phyloP scores from a whole-genome alignment of 2,888 invertebrate species.

The Apotomis betuletana region DNA sequence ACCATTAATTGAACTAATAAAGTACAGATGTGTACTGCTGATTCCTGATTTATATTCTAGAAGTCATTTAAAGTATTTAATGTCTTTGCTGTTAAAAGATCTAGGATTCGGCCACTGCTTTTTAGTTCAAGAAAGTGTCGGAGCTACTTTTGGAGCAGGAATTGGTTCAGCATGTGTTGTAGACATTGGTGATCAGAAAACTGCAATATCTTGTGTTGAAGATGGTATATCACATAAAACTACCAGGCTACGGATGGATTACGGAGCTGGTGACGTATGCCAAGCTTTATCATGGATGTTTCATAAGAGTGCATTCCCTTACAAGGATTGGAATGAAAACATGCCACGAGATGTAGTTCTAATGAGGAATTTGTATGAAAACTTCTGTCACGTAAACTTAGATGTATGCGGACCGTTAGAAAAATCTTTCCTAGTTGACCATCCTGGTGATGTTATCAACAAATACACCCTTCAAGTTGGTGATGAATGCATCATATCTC shows the following conservation, averaged over 20 bases:
- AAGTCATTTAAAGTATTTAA: constrained; percentile 92
- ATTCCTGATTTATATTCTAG: constrained; percentile 96
- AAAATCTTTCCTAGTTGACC: constrained; percentile 89
- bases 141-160: constrained; percentile 80
- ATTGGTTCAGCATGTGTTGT: constrained; percentile 94
- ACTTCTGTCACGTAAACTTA: constrained; percentile 95
- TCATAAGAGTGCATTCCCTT: constrained; percentile 95
- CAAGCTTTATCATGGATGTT: constrained; percentile 94
- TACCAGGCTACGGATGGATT: constrained; percentile 92
- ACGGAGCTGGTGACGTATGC: constrained; percentile 96
- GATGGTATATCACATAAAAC: constrained; percentile 96
- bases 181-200: constrained; percentile 97
- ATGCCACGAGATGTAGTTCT: constrained; percentile 90
- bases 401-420: constrained; percentile 95
- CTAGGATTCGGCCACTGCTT: constrained; percentile 94
- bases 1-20: constrained; percentile 86
- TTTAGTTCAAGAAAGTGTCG: constrained; percentile 88
- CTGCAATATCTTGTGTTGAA: constrained; percentile 97
- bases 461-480: constrained; percentile 92
- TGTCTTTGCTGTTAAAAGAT: constrained; percentile 89
- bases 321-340: constrained; percentile 89
- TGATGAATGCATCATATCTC: constrained; percentile 96
- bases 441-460: constrained; percentile 86
- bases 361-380: constrained; percentile 93
- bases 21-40: constrained; percentile 93